Percentiles rank a stretch among this genome's conserved stretches.
phyloP scores from a whole-genome alignment of 2,888 invertebrate genomes.

The Apomyelois bistriatella region DNA sequence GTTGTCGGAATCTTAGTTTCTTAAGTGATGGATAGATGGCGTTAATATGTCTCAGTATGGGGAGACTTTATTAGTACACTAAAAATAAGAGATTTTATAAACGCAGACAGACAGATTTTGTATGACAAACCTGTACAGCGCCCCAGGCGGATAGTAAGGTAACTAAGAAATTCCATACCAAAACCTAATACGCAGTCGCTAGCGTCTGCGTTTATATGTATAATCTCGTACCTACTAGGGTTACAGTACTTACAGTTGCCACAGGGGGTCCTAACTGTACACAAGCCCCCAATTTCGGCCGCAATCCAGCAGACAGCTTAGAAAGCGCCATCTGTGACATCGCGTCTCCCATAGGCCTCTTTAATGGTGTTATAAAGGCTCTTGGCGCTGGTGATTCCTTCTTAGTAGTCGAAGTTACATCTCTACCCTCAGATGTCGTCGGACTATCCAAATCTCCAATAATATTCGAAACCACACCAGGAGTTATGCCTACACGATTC shows the following conservation, averaged over 20 bases:
- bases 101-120: too few species aligned
- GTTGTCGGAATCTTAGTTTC: too few species aligned
- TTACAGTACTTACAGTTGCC: conserved; percentile 10
- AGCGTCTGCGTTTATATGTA: too few species aligned
- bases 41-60: too few species aligned
- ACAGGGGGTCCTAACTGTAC: conserved; percentile 11
- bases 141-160: too few species aligned
- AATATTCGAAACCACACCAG: background rate
- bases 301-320: background rate
- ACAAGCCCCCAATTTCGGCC: conserved; percentile 18
- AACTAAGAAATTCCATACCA: too few species aligned
- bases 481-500: background rate
- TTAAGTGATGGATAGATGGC: too few species aligned
- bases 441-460: background rate
- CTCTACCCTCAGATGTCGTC: background rate
- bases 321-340: background rate
- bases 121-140: too few species aligned
- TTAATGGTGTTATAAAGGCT: background rate
- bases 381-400: background rate
- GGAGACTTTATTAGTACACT: too few species aligned
- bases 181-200: too few species aligned
- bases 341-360: background rate
- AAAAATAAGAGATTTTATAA: too few species aligned
- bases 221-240: too few species aligned
- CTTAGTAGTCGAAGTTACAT: background rate